Percentiles rank a stretch among this genome's conserved stretches.
Conservation (phyloP, 2,888 invertebrate genomes). For the Zhuqinia jingwanae region DNA sequence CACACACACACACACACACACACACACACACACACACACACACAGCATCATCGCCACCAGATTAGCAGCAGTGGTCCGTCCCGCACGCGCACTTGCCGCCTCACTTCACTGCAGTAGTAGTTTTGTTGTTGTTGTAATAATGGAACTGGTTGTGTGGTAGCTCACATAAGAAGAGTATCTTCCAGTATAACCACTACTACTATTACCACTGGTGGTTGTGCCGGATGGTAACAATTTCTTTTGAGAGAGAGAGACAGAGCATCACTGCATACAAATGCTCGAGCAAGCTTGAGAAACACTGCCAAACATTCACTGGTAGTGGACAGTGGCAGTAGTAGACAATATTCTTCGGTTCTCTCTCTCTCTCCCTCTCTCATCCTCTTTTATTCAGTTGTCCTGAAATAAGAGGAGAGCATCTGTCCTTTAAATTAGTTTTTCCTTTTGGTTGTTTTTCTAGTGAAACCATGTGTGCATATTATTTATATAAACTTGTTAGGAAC, state of each 20-base stretch:
- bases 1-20: too few species aligned
- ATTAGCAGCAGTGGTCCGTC: slow-evolving; percentile 54
- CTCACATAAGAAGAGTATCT: neutral
- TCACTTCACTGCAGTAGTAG: slow-evolving; percentile 68
- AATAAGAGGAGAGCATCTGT: neutral
- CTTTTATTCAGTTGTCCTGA: too few species aligned
- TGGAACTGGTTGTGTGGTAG: slow-evolving; percentile 16
- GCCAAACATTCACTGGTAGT: slow-evolving; percentile 59
- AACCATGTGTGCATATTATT: too few species aligned
- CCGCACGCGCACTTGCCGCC: slow-evolving; percentile 64
- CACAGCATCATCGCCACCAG: slow-evolving; percentile 21
- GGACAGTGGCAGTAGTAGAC: slow-evolving; percentile 52
- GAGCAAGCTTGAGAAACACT: slow-evolving; percentile 50
- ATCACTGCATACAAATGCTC: slow-evolving; percentile 46
- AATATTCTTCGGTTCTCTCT: neutral
- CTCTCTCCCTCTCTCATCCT: too few species aligned
- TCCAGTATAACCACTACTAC: neutral
- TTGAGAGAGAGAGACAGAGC: neutral
- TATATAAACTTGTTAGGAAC: too few species aligned
- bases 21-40: too few species aligned
- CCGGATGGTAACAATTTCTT: slow-evolving; percentile 9
- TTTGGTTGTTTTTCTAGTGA: too few species aligned
- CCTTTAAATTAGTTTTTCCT: too few species aligned
- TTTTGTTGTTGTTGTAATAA: slow-evolving; percentile 13
- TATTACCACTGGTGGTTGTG: slow-evolving; percentile 12